Evolutionary conservation across 2,888 invertebrate species (phyloP).

Genomic region (Amphipoea oculea): DNA sequence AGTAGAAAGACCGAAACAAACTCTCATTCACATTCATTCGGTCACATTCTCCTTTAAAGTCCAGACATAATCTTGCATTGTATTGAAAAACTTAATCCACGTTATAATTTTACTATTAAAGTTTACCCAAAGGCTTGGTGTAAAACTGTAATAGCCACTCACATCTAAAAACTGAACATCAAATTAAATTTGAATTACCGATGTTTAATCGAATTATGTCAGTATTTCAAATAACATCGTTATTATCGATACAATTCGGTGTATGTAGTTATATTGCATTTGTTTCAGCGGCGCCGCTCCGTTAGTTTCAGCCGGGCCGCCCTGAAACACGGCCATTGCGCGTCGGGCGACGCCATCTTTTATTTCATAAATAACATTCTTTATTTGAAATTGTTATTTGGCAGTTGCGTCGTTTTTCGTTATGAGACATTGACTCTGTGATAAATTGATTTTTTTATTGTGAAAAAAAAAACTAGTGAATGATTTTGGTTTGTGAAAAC

Average conservation of each 20-base stretch:
- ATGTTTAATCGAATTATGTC: conserved; percentile 11
- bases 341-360: conserved; percentile 51
- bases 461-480: background rate
- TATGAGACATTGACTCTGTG: background rate
- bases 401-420: conserved; percentile 15
- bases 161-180: background rate
- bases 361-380: conserved; percentile 32
- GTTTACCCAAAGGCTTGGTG: background rate
- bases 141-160: background rate
- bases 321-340: conserved; percentile 68
- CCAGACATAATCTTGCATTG: background rate
- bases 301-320: conserved; percentile 67
- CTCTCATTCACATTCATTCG: too few species aligned
- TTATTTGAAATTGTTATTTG: conserved; percentile 28
- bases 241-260: conserved; percentile 54
- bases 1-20: too few species aligned
- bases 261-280: conserved; percentile 63
- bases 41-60: background rate
- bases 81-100: background rate
- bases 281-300: conserved; percentile 65
- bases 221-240: conserved; percentile 29
- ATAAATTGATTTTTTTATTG: background rate
- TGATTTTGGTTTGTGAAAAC: background rate
- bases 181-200: conserved; percentile 5
- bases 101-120: background rate